phyloP scores from a whole-genome alignment of 2,888 invertebrate species.

The Xylota sylvarum region DNA sequence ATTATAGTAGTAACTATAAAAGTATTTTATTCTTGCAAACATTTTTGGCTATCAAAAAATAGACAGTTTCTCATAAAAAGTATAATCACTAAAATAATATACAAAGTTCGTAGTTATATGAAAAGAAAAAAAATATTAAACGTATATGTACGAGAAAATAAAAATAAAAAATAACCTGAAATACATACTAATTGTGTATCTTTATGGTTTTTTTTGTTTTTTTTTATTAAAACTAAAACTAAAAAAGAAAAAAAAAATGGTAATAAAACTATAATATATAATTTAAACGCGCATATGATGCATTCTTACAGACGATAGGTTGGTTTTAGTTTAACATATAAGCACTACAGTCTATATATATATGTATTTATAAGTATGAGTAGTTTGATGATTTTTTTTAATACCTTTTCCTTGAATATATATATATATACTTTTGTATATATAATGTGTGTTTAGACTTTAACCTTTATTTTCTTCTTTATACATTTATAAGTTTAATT shows the following conservation, averaged over 20 bases:
- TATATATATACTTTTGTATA: too few relatives aligned
- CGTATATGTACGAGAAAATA: background rate
- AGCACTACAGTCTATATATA: background rate
- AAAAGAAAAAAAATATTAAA: constrained; percentile 17
- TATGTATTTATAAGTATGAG: constrained; percentile 13
- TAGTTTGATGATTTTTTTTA: constrained; percentile 8
- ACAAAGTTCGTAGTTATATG: background rate
- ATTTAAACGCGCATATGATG: background rate
- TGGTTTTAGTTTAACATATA: background rate
- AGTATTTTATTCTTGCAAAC: background rate
- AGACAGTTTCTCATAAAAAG: constrained; percentile 23
- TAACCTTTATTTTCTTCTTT: background rate
- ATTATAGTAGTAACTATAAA: constrained; percentile 1
- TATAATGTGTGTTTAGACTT: background rate
- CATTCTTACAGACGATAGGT: background rate
- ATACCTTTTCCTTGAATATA: constrained; percentile 22
- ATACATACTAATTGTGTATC: background rate
- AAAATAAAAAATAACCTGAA: background rate
- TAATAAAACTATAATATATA: background rate
- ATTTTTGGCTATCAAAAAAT: constrained; percentile 11
- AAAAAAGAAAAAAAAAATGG: too few relatives aligned
- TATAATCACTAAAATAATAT: constrained; percentile 12
- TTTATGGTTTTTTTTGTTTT: background rate
- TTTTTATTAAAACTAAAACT: background rate
- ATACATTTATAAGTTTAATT: constrained; percentile 7